Conservation (phyloP, 2,113 vertebrate genomes). For the Tor tambroides region DNA sequence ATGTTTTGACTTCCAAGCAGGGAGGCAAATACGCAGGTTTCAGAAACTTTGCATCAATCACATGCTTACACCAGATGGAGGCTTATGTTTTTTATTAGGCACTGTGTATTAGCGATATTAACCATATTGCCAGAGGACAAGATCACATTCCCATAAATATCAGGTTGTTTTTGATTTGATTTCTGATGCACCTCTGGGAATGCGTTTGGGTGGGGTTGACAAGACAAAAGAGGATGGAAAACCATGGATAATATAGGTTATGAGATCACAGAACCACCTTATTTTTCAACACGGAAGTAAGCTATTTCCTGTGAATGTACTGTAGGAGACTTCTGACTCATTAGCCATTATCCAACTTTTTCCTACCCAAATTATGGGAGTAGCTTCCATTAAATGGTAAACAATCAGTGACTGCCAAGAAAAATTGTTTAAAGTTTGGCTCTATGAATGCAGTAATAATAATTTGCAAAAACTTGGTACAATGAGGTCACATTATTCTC, state of each 20-base stretch:
- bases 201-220: background rate
- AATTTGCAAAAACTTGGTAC: background rate
- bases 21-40: background rate
- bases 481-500: background rate
- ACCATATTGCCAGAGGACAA: conserved; percentile 21
- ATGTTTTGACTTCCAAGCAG: conserved; percentile 23
- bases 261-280: conserved; percentile 18
- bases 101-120: background rate
- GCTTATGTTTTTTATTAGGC: conserved; percentile 24
- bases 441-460: background rate
- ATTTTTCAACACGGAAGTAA: background rate
- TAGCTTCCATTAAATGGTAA: background rate
- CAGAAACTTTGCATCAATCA: conserved; percentile 39
- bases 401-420: background rate
- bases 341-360: background rate
- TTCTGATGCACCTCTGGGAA: conserved; percentile 28
- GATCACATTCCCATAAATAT: background rate
- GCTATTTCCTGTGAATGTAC: background rate
- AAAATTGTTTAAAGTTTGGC: background rate
- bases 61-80: conserved; percentile 30
- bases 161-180: conserved; percentile 3
- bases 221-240: conserved; percentile 7
- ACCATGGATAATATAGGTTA: conserved; percentile 12
- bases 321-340: background rate
- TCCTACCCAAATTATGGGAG: background rate